Percentiles rank a stretch among this genome's conserved stretches.
These are phyloP conservation scores for Vicugna pacos DNA, from an alignment of 2,113 vertebrate species.

Conservation along the genomic window DNA sequence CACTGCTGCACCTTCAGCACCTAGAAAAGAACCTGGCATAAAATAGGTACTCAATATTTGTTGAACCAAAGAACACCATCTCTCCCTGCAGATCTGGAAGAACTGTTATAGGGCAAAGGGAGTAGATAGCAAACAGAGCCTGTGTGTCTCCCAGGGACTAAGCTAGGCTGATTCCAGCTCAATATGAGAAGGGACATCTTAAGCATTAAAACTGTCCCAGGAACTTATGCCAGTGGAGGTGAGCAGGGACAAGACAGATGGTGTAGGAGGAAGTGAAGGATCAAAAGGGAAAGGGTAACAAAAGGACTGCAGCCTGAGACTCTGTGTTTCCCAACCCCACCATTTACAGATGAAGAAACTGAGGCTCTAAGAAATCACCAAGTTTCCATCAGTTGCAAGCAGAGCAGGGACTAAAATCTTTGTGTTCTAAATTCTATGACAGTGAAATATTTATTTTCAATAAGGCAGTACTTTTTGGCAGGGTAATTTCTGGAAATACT, in stretches of 20 bases:
- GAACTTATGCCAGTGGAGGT: background rate
- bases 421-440: background rate
- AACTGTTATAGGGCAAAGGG: background rate
- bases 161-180: background rate
- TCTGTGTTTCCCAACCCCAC: background rate
- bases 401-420: slow-evolving; percentile 8
- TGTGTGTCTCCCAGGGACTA: background rate
- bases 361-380: background rate
- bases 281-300: background rate
- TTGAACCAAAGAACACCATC: background rate
- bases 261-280: background rate
- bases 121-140: background rate
- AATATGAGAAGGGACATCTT: background rate
- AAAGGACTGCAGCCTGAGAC: background rate
- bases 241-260: background rate
- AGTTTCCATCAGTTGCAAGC: background rate
- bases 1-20: background rate
- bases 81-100: background rate
- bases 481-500: slow-evolving; percentile 13
- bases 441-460: background rate
- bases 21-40: background rate
- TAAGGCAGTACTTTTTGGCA: background rate
- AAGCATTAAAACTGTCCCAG: background rate
- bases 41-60: background rate
- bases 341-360: slow-evolving; percentile 1